A percentile compares a stretch with the other conserved stretches of the same genome.
Evolutionary conservation across 1,140 invertebrate genomes (phyloP).

Genomic region (Euwallacea fornicatus): DNA sequence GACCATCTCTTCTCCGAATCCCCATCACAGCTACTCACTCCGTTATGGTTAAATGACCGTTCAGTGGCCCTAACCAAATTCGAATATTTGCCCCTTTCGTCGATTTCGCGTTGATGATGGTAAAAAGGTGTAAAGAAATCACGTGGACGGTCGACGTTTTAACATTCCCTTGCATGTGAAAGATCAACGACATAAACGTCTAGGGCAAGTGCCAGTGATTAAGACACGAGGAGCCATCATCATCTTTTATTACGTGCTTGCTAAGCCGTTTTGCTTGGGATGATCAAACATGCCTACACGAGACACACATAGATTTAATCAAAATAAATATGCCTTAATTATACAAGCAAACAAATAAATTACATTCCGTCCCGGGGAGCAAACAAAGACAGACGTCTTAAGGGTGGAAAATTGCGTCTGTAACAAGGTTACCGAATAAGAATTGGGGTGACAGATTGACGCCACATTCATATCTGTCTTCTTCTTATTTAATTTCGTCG

Average conservation of each 20-base stretch:
- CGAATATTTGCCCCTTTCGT: too few species aligned
- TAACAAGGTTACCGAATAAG: slow-evolving; percentile 31
- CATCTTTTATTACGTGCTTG: not conserved
- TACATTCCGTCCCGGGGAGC: slow-evolving; percentile 15
- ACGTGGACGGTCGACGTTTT: too few species aligned
- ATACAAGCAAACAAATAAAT: slow-evolving; percentile 30
- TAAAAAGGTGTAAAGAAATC: too few species aligned
- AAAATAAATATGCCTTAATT: slow-evolving; percentile 27
- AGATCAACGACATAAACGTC: too few species aligned
- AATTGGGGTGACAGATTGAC: slow-evolving; percentile 31
- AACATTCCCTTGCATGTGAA: too few species aligned
- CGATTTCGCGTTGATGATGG: too few species aligned
- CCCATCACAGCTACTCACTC: too few species aligned
- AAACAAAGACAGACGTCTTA: slow-evolving; percentile 28
- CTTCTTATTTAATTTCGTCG: not conserved
- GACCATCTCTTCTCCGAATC: too few species aligned
- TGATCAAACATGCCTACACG: slow-evolving; percentile 2
- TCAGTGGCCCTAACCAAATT: too few species aligned
- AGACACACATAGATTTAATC: slow-evolving; percentile 8
- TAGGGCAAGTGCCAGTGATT: not conserved
- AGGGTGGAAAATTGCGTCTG: slow-evolving; percentile 24
- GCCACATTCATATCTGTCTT: slow-evolving; percentile 31
- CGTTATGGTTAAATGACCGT: too few species aligned
- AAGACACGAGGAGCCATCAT: not conserved
- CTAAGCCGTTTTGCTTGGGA: not conserved